Conservation (phyloP, 53 echinoderm and acorn worm species). For the Patiria pectinifera region DNA sequence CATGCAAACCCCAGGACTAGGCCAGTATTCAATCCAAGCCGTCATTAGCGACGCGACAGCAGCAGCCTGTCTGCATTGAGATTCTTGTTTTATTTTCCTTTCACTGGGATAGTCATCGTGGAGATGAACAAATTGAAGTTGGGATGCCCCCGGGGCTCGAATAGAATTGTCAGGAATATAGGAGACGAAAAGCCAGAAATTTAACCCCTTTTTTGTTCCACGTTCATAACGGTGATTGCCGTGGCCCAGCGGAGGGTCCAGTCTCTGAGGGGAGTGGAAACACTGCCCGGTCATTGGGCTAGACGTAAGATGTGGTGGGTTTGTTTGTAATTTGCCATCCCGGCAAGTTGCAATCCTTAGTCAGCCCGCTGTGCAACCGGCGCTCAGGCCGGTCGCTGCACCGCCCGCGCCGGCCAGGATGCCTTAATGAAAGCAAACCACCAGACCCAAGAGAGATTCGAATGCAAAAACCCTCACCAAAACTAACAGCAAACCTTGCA, state of each 20-base stretch:
- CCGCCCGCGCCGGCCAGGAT: slow-evolving; percentile 13
- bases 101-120: not conserved
- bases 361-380: slow-evolving; percentile 39
- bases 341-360: slow-evolving; percentile 7
- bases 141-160: slow-evolving; percentile 22
- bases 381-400: not conserved
- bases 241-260: slow-evolving; percentile 20
- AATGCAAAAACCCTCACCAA: not conserved
- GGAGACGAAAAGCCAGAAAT: slow-evolving; percentile 2
- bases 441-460: not conserved
- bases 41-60: slow-evolving; percentile 10
- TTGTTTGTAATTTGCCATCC: slow-evolving; percentile 57
- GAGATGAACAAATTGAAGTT: slow-evolving; percentile 28
- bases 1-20: no score
- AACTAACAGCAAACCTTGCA: not conserved
- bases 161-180: slow-evolving; percentile 28
- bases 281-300: slow-evolving; percentile 15
- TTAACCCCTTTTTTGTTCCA: slow-evolving; percentile 55
- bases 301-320: slow-evolving; percentile 20
- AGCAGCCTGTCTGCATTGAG: not conserved
- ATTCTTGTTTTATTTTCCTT: not conserved
- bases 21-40: not conserved
- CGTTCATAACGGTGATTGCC: slow-evolving; percentile 55
- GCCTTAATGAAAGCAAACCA: slow-evolving; percentile 9
- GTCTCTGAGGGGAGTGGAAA: slow-evolving; percentile 24